A percentile compares a stretch with the other conserved stretches of the same genome.
Conservation (phyloP, 2,113 vertebrate species). For the Scolopax mira region DNA sequence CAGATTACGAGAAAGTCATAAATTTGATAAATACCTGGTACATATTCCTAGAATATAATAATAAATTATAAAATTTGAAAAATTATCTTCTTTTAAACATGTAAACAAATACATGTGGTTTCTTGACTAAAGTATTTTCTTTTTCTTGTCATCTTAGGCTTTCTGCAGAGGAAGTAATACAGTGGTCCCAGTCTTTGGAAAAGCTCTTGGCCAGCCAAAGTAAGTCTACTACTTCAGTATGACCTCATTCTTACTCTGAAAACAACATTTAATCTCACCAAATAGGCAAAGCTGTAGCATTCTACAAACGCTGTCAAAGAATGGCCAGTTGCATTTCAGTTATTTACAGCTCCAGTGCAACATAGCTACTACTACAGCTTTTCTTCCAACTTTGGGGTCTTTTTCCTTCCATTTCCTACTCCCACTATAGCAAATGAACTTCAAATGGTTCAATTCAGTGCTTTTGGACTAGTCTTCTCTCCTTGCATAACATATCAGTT, state of each 20-base stretch:
- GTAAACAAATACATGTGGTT: not conserved
- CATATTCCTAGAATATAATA: not conserved
- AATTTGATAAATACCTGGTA: not conserved
- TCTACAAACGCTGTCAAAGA: not conserved
- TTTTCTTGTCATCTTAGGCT: conserved; percentile 54
- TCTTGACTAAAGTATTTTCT: not conserved
- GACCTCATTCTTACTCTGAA: not conserved
- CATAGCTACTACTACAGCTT: not conserved
- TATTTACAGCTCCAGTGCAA: not conserved
- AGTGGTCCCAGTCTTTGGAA: conserved; percentile 81
- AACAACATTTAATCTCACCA: not conserved
- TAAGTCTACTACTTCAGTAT: conserved; percentile 43
- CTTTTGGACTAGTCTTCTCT: not conserved
- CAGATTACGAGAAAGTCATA: not conserved
- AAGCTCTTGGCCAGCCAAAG: conserved; percentile 76
- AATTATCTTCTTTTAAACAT: not conserved
- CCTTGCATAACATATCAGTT: not conserved
- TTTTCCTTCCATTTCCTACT: not conserved
- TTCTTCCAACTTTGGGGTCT: not conserved
- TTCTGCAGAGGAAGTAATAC: conserved; percentile 73
- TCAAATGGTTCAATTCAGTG: not conserved
- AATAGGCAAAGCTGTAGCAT: not conserved
- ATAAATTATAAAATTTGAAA: not conserved
- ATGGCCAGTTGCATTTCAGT: not conserved
- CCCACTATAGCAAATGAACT: not conserved